A percentile compares a stretch with the other conserved stretches of the same genome.
These are phyloP conservation scores for Machimus atricapillus DNA, from an alignment of 2,888 invertebrate genomes.

Conservation along the genomic window DNA sequence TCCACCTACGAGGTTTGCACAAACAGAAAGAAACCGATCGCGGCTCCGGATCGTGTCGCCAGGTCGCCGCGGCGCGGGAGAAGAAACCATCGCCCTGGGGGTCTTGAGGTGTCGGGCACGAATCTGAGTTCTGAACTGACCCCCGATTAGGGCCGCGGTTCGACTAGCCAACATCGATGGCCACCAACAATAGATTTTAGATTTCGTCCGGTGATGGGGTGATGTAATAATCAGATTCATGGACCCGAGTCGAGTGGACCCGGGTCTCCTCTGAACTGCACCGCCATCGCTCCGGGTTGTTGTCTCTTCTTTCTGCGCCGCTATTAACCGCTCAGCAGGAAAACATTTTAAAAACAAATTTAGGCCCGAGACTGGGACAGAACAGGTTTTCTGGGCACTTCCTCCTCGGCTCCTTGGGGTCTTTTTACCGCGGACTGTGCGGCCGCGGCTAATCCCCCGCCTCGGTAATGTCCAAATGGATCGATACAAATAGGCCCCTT, in stretches of 20 bases:
- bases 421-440: not conserved
- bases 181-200: constrained; percentile 45
- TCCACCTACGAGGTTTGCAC: constrained; percentile 14
- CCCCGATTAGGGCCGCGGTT: not conserved
- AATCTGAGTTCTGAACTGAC: not conserved
- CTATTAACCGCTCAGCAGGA: constrained; percentile 47
- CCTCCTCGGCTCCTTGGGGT: constrained; percentile 11
- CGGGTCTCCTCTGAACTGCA: not conserved
- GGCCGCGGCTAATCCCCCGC: constrained; percentile 24
- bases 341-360: constrained; percentile 48
- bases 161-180: constrained; percentile 31
- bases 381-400: constrained; percentile 14
- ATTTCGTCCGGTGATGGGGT: constrained; percentile 39
- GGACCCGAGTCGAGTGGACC: not conserved
- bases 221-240: constrained; percentile 42
- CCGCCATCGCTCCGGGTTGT: constrained; percentile 43
- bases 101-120: constrained; percentile 12
- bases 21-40: constrained; percentile 4
- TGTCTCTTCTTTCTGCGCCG: constrained; percentile 47
- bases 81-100: constrained; percentile 2
- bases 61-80: not conserved
- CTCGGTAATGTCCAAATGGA: constrained; percentile 22
- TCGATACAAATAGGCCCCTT: constrained; percentile 26
- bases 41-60: not conserved
- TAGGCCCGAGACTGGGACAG: not conserved